Evolutionary conservation across 2,888 invertebrate genomes (phyloP), one percentile per base, ranked within the genome.

Genomic region (Brenthis daphne): DNA sequence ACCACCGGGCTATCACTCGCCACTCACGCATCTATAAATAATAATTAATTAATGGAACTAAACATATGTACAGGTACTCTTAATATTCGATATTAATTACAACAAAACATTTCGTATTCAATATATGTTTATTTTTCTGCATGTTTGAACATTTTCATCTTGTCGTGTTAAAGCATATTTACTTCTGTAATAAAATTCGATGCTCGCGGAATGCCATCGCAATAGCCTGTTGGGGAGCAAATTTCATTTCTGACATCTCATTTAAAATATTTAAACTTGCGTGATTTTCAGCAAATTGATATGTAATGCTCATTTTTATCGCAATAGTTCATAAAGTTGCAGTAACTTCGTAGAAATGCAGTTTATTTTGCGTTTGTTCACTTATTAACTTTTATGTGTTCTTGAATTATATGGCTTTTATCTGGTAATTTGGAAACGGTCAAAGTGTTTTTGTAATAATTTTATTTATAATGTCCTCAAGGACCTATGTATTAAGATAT

Each of bases 141-240:
- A 24, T 60, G 47, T 54, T 60, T 66, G 48, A 61, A 68, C 64
- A 65, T 68, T 71, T 70, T 65, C 68, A 68, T 70, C 70, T 68
- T 68, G 63, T 57, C 70, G 70, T 64, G 64, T 57, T 72, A 70
- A 70, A 68, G 65, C 70, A 70, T 68, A 68, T 70, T 72, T 72
- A 70, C 68, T 68, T 50, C 66, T 57, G 60, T 68, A 68, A 72
- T 70, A 64, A 70, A 72, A 72, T 68, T 61, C 65, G 68, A 72
- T 57, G 64, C 57, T 57, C 56, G 58, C 70, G 68, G 64, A 70
- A 70, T 64, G 70, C 66, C 66, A 61, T 68, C 60, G 64, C 60
- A 61, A 53, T 60, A 64, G 57, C 48, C 67, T 57, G 68, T 57
- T 70, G 64, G 33, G 56, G 37, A 64, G 68, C 37, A 53, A 72